Percentiles rank a stretch among this genome's conserved stretches.
Evolutionary conservation across 2,888 invertebrate genomes (phyloP).

Genomic region (Aricia artaxerxes): DNA sequence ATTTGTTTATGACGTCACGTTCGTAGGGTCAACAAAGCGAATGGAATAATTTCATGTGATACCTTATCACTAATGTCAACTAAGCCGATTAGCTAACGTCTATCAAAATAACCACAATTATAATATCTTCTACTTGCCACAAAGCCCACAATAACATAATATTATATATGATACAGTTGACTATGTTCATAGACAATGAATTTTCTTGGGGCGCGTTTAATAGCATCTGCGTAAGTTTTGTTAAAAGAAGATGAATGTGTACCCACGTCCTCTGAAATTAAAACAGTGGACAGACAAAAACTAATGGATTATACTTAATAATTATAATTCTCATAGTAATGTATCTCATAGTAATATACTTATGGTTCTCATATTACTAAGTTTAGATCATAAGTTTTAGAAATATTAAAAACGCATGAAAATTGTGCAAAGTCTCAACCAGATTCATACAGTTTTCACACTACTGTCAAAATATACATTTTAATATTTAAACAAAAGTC

Average conservation of each 20-base stretch:
- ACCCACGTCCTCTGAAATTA: too few species aligned
- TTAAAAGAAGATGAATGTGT: too few species aligned
- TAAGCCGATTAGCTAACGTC: conserved; percentile 26
- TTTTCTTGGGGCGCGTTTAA: not conserved
- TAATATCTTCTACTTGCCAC: not conserved
- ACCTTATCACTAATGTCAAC: conserved; percentile 28
- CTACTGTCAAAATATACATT: not conserved
- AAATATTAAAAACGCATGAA: not conserved
- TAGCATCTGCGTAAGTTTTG: too few species aligned
- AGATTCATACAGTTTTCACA: not conserved
- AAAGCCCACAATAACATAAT: not conserved
- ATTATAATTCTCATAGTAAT: too few species aligned
- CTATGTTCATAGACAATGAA: not conserved
- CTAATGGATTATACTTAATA: too few species aligned
- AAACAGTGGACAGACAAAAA: too few species aligned
- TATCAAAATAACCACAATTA: not conserved
- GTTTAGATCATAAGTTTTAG: too few species aligned
- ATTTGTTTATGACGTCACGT: not conserved
- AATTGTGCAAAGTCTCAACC: not conserved
- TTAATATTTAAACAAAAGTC: not conserved
- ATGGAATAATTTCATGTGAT: conserved; percentile 31
- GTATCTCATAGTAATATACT: too few species aligned
- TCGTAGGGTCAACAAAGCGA: conserved; percentile 26
- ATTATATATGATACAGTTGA: not conserved
- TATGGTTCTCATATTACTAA: too few species aligned